These are phyloP conservation scores for Sebastolobus alascanus DNA, from an alignment of 2,797 vertebrate species.

Conservation along the genomic window DNA sequence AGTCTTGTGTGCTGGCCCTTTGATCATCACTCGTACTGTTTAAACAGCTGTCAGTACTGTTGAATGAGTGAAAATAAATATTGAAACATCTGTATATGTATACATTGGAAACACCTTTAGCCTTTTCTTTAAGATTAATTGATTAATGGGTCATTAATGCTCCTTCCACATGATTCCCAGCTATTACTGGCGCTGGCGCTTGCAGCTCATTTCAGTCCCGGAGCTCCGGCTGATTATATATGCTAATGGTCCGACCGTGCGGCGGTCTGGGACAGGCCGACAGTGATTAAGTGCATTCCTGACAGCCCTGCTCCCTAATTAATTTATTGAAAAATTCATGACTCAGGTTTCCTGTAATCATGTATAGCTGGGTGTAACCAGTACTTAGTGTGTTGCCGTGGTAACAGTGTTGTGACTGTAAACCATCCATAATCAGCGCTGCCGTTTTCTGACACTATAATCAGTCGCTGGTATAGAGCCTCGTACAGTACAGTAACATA, in stretches of 20 bases:
- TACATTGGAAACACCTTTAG: slow-evolving; percentile 19
- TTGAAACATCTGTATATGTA: slow-evolving; percentile 1
- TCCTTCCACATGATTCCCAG: slow-evolving; percentile 24
- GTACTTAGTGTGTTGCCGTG: slow-evolving; percentile 59
- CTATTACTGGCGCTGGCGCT: slow-evolving; percentile 33
- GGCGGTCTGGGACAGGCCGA: slow-evolving; percentile 51
- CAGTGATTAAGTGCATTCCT: slow-evolving; percentile 72
- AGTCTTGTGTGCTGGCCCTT: background rate
- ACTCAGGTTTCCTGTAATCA: slow-evolving; percentile 74
- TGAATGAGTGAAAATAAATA: background rate
- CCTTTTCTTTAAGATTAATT: slow-evolving; percentile 3
- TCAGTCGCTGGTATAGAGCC: slow-evolving; percentile 49
- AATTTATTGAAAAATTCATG: slow-evolving; percentile 81
- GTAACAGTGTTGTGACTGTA: slow-evolving; percentile 68
- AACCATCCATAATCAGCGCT: slow-evolving; percentile 57
- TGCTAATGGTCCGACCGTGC: slow-evolving; percentile 64
- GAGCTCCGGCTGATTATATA: slow-evolving; percentile 60
- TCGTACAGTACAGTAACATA: slow-evolving; percentile 37
- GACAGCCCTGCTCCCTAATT: slow-evolving; percentile 70
- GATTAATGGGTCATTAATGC: slow-evolving; percentile 32
- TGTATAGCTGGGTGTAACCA: slow-evolving; percentile 50
- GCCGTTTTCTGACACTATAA: slow-evolving; percentile 57
- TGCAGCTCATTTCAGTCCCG: slow-evolving; percentile 30
- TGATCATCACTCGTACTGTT: background rate
- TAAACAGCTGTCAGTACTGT: background rate